Conservation (phyloP, 2,797 vertebrate genomes). For the Pantherophis vulpinus region DNA sequence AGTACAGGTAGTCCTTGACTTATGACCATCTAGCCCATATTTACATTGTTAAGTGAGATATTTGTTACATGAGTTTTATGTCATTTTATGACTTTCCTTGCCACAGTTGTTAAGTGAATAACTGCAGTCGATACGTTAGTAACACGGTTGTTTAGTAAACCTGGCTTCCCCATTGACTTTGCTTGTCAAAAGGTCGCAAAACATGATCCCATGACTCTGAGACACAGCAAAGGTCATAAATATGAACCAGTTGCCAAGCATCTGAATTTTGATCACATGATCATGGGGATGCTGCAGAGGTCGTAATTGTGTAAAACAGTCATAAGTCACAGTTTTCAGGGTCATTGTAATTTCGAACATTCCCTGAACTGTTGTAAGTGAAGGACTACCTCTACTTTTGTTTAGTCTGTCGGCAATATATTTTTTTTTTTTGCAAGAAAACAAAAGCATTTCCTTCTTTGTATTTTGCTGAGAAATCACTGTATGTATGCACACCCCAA, state of each 20-base stretch:
- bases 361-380: not conserved
- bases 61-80: not conserved
- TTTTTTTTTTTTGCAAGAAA: not conserved
- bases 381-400: not conserved
- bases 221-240: not conserved
- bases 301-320: not conserved
- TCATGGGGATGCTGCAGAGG: not conserved
- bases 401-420: not conserved
- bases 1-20: not conserved
- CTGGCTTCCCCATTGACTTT: not conserved
- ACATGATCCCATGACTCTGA: not conserved
- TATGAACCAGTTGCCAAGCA: not conserved
- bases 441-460: not conserved
- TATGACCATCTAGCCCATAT: not conserved
- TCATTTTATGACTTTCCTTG: not conserved
- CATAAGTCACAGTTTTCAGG: not conserved
- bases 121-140: not conserved
- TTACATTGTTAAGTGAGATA: not conserved
- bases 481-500: not conserved
- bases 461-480: not conserved
- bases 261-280: not conserved
- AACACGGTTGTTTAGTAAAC: not conserved
- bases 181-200: not conserved
- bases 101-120: not conserved
- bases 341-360: not conserved